Evolutionary conservation across 2,797 vertebrate genomes (phyloP).

Genomic region (Pseudochaenichthys georgianus): DNA sequence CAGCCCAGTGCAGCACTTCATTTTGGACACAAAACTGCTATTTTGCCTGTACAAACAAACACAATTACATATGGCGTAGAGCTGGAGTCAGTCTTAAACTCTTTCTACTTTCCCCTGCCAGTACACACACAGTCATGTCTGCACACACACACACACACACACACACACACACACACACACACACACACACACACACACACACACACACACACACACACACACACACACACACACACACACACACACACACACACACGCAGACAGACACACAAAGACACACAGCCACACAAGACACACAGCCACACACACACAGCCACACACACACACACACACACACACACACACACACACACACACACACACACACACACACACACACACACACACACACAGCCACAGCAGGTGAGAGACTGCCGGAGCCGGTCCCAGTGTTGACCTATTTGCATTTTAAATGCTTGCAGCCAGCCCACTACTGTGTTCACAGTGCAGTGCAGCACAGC

Average conservation of each 20-base stretch:
- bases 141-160: slow-evolving; percentile 12
- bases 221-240: slow-evolving; percentile 48
- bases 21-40: not conserved
- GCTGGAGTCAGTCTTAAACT: slow-evolving; percentile 35
- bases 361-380: too few species aligned
- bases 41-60: slow-evolving; percentile 9
- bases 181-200: slow-evolving; percentile 33
- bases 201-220: slow-evolving; percentile 23
- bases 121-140: slow-evolving; percentile 51
- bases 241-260: slow-evolving; percentile 31
- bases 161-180: slow-evolving; percentile 20
- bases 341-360: slow-evolving; percentile 46
- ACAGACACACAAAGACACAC: slow-evolving; percentile 42
- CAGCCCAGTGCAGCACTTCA: not conserved
- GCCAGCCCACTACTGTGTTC: slow-evolving; percentile 81
- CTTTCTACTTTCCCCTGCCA: slow-evolving; percentile 19
- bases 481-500: slow-evolving; percentile 76
- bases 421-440: slow-evolving; percentile 80
- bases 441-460: slow-evolving; percentile 92
- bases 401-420: slow-evolving; percentile 91
- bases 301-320: too few species aligned
- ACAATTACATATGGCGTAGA: slow-evolving; percentile 15
- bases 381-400: slow-evolving; percentile 78
- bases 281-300: too few species aligned
- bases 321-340: slow-evolving; percentile 11